These are phyloP conservation scores for Acanthosepion lycidas DNA, from an alignment of 2,888 invertebrate genomes.

Conservation along the genomic window DNA sequence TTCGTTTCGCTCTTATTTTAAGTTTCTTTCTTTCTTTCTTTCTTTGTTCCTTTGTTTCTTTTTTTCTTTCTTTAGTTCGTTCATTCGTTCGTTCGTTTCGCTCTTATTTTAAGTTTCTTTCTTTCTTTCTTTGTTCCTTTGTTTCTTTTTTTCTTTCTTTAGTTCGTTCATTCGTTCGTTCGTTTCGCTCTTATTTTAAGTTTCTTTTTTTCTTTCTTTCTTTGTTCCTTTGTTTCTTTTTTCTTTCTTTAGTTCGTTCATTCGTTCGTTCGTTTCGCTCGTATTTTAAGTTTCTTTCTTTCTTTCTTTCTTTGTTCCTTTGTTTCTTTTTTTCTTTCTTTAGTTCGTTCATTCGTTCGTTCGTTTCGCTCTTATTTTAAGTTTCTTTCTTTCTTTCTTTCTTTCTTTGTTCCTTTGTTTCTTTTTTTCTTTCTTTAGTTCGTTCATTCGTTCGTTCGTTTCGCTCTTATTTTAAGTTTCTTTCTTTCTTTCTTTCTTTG, in stretches of 20 bases:
- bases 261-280: too few species aligned
- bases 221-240: too few species aligned
- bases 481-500: too few species aligned
- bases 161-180: background rate
- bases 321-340: background rate
- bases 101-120: too few species aligned
- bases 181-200: background rate
- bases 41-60: too few species aligned
- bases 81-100: too few species aligned
- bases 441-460: too few species aligned
- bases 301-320: too few species aligned
- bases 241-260: background rate
- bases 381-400: background rate
- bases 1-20: background rate
- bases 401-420: background rate
- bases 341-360: background rate
- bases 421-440: too few species aligned
- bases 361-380: background rate
- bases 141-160: background rate
- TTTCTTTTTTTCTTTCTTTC: background rate
- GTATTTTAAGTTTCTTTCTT: too few species aligned
- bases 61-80: background rate
- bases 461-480: too few species aligned
- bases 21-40: background rate
- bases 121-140: too few species aligned